Conservation (phyloP, 1,140 invertebrate genomes). For the Rhagoletis pomonella region DNA sequence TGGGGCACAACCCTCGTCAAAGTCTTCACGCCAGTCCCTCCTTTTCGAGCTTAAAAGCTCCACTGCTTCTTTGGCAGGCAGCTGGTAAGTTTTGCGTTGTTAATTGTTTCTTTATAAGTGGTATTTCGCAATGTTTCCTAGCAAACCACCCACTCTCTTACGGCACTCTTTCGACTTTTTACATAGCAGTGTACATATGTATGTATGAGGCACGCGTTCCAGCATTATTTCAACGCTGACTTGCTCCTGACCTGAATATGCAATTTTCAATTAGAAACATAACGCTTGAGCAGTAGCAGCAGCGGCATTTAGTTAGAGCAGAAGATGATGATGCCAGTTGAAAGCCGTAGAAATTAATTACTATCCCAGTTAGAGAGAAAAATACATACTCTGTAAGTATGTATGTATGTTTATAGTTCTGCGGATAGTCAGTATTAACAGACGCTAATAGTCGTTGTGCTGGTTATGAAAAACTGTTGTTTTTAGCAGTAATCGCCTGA, state of each 20-base stretch:
- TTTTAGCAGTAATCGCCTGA: not conserved
- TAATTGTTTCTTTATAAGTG: conserved; percentile 53
- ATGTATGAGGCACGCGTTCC: not conserved
- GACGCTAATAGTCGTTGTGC: not conserved
- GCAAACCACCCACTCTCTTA: not conserved
- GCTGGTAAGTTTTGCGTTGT: conserved; percentile 15
- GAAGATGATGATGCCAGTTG: conserved; percentile 27
- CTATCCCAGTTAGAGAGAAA: not conserved
- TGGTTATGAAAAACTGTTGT: conserved; percentile 23
- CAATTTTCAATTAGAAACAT: conserved; percentile 50
- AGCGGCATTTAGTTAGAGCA: not conserved
- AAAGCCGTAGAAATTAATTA: conserved; percentile 45
- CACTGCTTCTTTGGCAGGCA: not conserved
- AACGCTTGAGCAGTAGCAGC: not conserved
- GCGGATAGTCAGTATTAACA: not conserved
- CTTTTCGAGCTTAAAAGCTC: not conserved
- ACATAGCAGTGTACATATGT: not conserved
- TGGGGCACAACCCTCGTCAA: not conserved
- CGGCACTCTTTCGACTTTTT: not conserved
- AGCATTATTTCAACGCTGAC: conserved; percentile 52
- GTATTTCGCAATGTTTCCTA: conserved; percentile 9
- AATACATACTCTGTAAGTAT: too few relatives aligned
- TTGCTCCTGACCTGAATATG: conserved; percentile 53
- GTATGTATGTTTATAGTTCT: too few relatives aligned
- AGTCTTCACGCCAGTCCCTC: not conserved